Base-by-base conservation (phyloP, 2,113 vertebrate species). In the Cnemophilus loriae region DNA sequence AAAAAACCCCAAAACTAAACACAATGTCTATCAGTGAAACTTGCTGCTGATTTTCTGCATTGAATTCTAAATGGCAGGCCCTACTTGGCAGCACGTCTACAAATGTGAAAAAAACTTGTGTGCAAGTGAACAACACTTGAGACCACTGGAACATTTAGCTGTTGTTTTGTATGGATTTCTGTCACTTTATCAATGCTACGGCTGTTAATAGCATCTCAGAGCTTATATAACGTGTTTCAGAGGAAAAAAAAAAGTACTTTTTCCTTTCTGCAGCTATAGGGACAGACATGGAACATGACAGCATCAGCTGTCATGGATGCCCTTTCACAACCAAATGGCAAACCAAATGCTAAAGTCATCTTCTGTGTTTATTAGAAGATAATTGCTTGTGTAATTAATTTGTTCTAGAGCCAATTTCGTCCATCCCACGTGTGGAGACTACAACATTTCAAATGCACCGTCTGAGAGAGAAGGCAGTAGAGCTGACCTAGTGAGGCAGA, bases 401-500 rank as follows among this genome's bases (percentile, higher is more conserved):
- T 79, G 17, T 52, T 79, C 63, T 42, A 65, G 23, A 89, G 50
- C 24, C 37, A 76, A 10, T 77, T 84, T 77, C 69, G 11, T 77
- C 28, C 7, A 65, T 50, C 23, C 19, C 50, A 16, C 0, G 0
- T 27, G 21, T 20, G 35, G 33, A 17, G 11, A 76, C 23, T 56
- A 17, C 21, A 64, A 13, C 17, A 44, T 39, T 44, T 87, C n/a
- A 65, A 74, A 55, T 35, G 9, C 13, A 57, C 8, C 18, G 79
- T 84, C 42, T 65, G 39, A 55, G 41, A 78, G 15, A 78, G 42
- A 71, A 75, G 13, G 26, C 11, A 50, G 26, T 6, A 57, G 60
- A 70, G 13, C 13, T 71, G 26, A 90, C 12, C 24, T 12, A 50
- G 52, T 35, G 32, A 57, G 27, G 24, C 37, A 69, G 55, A 52